Conservation (phyloP, 1,140 invertebrate species). For the Artemia franciscana region DNA sequence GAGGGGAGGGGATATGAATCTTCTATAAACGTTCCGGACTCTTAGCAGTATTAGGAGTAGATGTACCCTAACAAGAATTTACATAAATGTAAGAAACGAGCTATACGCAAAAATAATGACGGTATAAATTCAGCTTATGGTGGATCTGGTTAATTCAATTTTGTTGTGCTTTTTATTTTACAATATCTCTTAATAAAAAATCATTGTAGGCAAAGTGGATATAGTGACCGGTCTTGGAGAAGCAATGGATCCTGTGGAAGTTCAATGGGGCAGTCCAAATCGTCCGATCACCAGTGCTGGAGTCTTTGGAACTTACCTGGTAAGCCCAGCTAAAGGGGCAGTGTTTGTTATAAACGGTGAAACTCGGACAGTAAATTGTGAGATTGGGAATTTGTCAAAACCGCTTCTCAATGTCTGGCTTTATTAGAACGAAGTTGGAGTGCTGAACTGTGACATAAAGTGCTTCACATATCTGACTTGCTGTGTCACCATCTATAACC, state of each 20-base stretch:
- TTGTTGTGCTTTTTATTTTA: no score
- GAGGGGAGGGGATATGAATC: no score
- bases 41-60: no score
- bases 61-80: no score
- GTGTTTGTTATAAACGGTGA: slow-evolving; percentile 48
- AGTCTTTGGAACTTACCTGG: slow-evolving; percentile 48
- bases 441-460: neutral
- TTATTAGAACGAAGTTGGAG: slow-evolving; percentile 1
- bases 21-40: no score
- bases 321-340: slow-evolving; percentile 42
- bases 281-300: slow-evolving; percentile 41
- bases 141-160: no score
- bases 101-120: no score
- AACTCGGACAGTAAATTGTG: slow-evolving; percentile 47
- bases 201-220: slow-evolving; percentile 42
- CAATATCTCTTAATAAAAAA: no score
- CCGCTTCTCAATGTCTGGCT: slow-evolving; percentile 41
- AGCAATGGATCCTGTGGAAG: slow-evolving; percentile 28
- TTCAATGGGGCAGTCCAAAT: slow-evolving; percentile 39
- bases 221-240: slow-evolving; percentile 47
- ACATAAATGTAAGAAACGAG: no score
- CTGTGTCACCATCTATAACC: neutral
- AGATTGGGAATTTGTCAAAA: slow-evolving; percentile 39
- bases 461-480: neutral
- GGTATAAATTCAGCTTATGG: no score